Base-by-base conservation (phyloP, 2,888 invertebrate genomes). In the Callinectes sapidus region DNA sequence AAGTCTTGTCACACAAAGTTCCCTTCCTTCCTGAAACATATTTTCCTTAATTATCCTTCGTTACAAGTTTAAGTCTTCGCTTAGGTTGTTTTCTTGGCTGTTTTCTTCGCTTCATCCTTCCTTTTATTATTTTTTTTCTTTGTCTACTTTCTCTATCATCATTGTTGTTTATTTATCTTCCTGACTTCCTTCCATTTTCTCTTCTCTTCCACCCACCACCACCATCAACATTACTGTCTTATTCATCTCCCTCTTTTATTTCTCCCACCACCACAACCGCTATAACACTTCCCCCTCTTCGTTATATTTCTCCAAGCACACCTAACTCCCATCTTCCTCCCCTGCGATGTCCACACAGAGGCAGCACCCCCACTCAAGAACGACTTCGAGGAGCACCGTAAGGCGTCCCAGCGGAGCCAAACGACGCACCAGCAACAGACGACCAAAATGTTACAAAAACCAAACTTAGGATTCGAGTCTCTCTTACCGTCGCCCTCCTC, bases 351-450 rank as follows among this genome's bases (percentile, higher is more conserved):
- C 23, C 61, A n/a, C 71, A 71, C 71, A 92, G 92, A 92, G n/a
- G 85, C 89, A n/a, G 61, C 89, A 8, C 39, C 89, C 5, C 81
- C 92, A 3, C 61, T 86, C 35, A 89, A 92, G 66, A 88, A 92
- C 71, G 92, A 92, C 14, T 48, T 85, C 42, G 92, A 92, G 42
- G 92, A 92, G 55, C 89, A 39, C 23, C 55, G 55, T 48, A 86
- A 89, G 66, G 54, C 42, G 54, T 85, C 92, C 18, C 89, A 54
- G 85, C 89, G 92, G 35, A 91, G 42, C 32, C 42, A 61, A 42
- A 81, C 61, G 85, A 61, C 77, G 6, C 48, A 88, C 32, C 91
- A 88, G 28, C 91, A 87, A 35, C 92, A 92, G 39, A 54, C 88
- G 35, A 92, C 85, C 14, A 89, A 87, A 32, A 89, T 77, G 8